phyloP scores from a whole-genome alignment of 2,797 vertebrate genomes.

The Gallirallus australis region DNA sequence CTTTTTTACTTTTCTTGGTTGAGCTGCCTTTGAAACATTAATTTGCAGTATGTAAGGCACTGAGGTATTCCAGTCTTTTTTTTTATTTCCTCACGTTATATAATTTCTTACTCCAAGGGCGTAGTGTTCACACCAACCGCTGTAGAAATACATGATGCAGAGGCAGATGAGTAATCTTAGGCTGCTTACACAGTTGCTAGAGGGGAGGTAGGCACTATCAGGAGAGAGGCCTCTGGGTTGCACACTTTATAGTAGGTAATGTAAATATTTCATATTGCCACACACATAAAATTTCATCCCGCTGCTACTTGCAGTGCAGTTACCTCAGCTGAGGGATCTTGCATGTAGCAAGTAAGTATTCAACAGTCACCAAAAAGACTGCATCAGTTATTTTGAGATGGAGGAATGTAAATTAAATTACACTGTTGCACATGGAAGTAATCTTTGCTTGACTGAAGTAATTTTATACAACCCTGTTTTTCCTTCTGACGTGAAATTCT shows the following conservation, averaged over 20 bases:
- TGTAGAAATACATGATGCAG: background rate
- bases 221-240: background rate
- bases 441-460: background rate
- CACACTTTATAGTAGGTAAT: background rate
- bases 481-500: background rate
- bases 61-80: background rate
- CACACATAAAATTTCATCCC: background rate
- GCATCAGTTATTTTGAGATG: background rate
- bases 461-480: background rate
- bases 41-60: background rate
- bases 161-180: background rate
- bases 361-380: background rate
- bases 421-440: background rate
- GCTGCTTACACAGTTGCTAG: background rate
- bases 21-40: background rate
- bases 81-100: background rate
- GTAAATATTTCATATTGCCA: background rate
- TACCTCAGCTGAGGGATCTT: background rate
- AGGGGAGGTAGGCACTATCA: background rate
- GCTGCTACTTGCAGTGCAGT: background rate
- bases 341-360: background rate
- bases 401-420: background rate
- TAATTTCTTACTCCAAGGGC: background rate
- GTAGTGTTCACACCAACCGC: background rate
- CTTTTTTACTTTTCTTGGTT: background rate